Evolutionary conservation across 2,113 vertebrate species (phyloP), one percentile per base, ranked within the genome.

Genomic region (Lipophrys pholis): DNA sequence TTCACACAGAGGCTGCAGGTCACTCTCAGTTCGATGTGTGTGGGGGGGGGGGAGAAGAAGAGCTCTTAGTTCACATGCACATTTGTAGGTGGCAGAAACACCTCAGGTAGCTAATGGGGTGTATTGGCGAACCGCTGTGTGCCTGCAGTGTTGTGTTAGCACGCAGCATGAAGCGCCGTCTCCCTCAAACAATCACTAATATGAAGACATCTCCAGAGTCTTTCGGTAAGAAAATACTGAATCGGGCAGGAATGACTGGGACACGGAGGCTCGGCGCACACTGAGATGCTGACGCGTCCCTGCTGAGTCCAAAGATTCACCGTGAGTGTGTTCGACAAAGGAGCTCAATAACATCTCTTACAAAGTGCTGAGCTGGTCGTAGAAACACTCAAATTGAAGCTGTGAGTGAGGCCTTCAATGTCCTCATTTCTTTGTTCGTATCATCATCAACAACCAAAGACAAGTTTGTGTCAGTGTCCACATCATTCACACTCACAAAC

Each of bases 21-120:
- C 78, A 81, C 36, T 52, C 30, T 75, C 78, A 82, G 81, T 80
- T 85, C 84, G 69, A 43, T 42, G 16, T 43, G 0, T 64, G 62
- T 40, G 14, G 5, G 62, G 46, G 14, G 5, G 5, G 10, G 6
- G 6, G 35, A 16, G 50, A 40, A 45, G 21, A 17, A 48, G 12
- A 49, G 7, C n/a, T 10, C 21, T 52, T 12, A 6, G 42, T 12
- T 53, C 61, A 75, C 54, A 68, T 73, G 60, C 78, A 54, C 68
- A 21, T 58, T 11, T 49, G 58, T 54, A 53, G 75, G 56, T 54
- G 68, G 38, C 12, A 54, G 52, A 56, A 71, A 65, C 69, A 53
- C 59, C 35, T 6, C 67, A 3, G 48, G 60, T 46, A 67, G 35
- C 64, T 57, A 35, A 78, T 68, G 11, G 57, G 36, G 40, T 50